Evolutionary conservation across 2,888 invertebrate genomes (phyloP).

Genomic region (Dromius quadrimaculatus): DNA sequence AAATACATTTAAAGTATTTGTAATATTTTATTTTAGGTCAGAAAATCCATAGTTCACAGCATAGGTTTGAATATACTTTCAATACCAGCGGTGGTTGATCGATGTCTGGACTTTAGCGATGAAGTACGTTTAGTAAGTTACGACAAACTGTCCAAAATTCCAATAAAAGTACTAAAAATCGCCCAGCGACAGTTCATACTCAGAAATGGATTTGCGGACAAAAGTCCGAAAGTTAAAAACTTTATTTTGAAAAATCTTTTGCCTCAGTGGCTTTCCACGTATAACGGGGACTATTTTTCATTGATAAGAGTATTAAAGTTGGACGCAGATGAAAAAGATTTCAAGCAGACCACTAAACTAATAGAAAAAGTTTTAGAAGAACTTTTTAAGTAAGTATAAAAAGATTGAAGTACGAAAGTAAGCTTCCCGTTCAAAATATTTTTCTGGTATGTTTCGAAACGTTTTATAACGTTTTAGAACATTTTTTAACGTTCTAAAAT

Average conservation of each 20-base stretch:
- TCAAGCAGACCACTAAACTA: slow-evolving; percentile 71
- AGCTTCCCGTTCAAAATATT: too few species aligned
- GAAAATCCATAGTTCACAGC: slow-evolving; percentile 57
- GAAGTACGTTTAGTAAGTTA: slow-evolving; percentile 76
- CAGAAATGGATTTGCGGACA: slow-evolving; percentile 74
- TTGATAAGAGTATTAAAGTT: slow-evolving; percentile 80
- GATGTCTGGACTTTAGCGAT: slow-evolving; percentile 83
- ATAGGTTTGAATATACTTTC: slow-evolving; percentile 58
- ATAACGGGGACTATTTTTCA: slow-evolving; percentile 76
- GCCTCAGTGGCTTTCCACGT: slow-evolving; percentile 82
- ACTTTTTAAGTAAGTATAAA: slow-evolving; percentile 70
- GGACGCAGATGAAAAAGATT: slow-evolving; percentile 75
- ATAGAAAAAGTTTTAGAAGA: slow-evolving; percentile 68
- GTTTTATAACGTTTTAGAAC: too few species aligned
- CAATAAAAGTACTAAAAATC: slow-evolving; percentile 69
- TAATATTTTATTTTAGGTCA: slow-evolving; percentile 40
- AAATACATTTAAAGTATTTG: too few species aligned
- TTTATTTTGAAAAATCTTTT: slow-evolving; percentile 71
- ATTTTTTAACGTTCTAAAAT: too few species aligned
- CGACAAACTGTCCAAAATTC: slow-evolving; percentile 57
- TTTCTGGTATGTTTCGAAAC: background rate
- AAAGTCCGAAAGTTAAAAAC: slow-evolving; percentile 68
- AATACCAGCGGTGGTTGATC: slow-evolving; percentile 67
- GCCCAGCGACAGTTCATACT: slow-evolving; percentile 74
- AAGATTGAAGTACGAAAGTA: too few species aligned